Conservation (phyloP, 2,888 invertebrate genomes). For the Drosophila monieri region DNA sequence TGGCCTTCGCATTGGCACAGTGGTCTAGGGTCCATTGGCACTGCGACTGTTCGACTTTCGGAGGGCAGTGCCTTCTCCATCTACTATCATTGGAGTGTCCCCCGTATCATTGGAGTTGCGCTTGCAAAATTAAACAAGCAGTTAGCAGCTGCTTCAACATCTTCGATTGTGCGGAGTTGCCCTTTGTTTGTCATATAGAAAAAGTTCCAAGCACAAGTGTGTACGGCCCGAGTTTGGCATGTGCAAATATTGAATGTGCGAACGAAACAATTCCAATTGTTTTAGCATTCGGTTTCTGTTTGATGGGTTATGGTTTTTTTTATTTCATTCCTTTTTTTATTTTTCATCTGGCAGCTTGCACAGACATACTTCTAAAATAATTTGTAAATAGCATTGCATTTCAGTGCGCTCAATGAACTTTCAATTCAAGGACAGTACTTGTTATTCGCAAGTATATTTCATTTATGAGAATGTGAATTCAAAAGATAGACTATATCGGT, state of each 20-base stretch:
- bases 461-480: no score
- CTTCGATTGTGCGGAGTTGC: slow-evolving; percentile 39
- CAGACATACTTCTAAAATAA: slow-evolving; percentile 15
- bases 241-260: slow-evolving; percentile 42
- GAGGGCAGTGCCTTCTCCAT: no score
- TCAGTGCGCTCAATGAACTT: slow-evolving; percentile 17
- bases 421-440: neutral
- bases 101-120: slow-evolving; percentile 38
- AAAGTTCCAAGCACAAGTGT: slow-evolving; percentile 18
- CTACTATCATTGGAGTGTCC: neutral
- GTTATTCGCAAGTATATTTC: no score
- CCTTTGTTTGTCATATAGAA: slow-evolving; percentile 25
- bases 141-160: slow-evolving; percentile 40
- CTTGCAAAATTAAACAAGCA: slow-evolving; percentile 25
- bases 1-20: slow-evolving; percentile 4
- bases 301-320: neutral
- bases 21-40: slow-evolving; percentile 20
- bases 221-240: slow-evolving; percentile 3
- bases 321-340: neutral
- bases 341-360: slow-evolving; percentile 8
- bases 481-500: no score
- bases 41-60: no score
- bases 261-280: slow-evolving; percentile 14
- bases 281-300: slow-evolving; percentile 7
- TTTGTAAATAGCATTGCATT: slow-evolving; percentile 23